Conservation (phyloP, 2,888 invertebrate genomes). For the Drosophila lacicola region DNA sequence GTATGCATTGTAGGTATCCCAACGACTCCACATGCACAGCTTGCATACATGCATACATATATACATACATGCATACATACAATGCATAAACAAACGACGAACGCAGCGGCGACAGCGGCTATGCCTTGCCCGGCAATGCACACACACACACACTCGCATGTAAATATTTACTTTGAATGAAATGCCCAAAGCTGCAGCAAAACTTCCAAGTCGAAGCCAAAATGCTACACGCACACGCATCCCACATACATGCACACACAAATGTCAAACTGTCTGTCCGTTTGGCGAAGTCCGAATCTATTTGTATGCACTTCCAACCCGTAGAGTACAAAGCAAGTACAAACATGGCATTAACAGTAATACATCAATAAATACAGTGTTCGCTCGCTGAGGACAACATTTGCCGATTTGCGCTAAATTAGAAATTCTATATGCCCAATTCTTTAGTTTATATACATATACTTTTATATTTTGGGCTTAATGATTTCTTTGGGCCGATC, state of each 20-base stretch:
- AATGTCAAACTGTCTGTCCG: slow-evolving; percentile 23
- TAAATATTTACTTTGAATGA: slow-evolving; percentile 70
- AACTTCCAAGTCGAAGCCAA: slow-evolving; percentile 52
- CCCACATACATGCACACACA: background rate
- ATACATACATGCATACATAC: slow-evolving; percentile 17
- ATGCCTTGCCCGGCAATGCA: slow-evolving; percentile 27
- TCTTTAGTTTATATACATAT: no score
- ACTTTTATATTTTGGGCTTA: no score
- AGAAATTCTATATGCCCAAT: no score
- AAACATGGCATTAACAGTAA: slow-evolving; percentile 29
- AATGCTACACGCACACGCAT: slow-evolving; percentile 21
- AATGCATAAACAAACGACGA: slow-evolving; percentile 42
- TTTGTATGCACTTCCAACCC: slow-evolving; percentile 42
- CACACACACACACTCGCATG: slow-evolving; percentile 17
- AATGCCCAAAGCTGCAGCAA: slow-evolving; percentile 59
- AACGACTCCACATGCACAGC: slow-evolving; percentile 37
- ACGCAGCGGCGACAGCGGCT: slow-evolving; percentile 14
- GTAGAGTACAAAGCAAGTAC: slow-evolving; percentile 22
- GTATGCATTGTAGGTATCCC: slow-evolving; percentile 44
- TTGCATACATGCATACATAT: slow-evolving; percentile 22
- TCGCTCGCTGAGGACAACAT: background rate
- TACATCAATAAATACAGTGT: slow-evolving; percentile 10
- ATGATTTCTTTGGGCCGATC: no score
- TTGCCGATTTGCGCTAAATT: background rate
- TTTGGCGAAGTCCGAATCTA: slow-evolving; percentile 35